These are phyloP conservation scores for Plectrocnemia conspersa DNA, from an alignment of 1,140 invertebrate species.

Conservation along the genomic window DNA sequence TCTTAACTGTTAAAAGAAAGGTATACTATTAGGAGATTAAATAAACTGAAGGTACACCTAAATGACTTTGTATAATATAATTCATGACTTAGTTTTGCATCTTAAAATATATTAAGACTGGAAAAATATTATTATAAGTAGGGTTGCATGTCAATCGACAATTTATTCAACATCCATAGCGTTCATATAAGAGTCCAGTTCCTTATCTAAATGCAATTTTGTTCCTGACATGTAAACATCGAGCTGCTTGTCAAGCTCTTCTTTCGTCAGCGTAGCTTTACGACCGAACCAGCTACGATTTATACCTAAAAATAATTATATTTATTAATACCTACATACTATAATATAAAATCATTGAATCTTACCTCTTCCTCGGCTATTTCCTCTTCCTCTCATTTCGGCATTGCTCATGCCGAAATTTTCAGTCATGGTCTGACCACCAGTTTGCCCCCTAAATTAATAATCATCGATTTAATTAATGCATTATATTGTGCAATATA, in stretches of 20 bases:
- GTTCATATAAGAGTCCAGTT: conserved; percentile 51
- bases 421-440: neutral
- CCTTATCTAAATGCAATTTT: conserved; percentile 50
- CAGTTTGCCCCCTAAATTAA: conserved; percentile 1
- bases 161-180: conserved; percentile 42
- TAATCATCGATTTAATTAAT: too few species aligned
- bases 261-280: conserved; percentile 44
- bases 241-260: conserved; percentile 56
- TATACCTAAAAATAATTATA: conserved; percentile 35
- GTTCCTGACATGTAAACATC: conserved; percentile 60
- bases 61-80: neutral
- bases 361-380: conserved; percentile 15
- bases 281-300: conserved; percentile 33
- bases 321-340: neutral
- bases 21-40: too few species aligned
- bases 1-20: too few species aligned
- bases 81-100: too few species aligned
- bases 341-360: neutral
- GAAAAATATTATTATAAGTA: neutral
- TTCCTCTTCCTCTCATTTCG: conserved; percentile 7
- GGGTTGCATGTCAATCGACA: neutral
- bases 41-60: too few species aligned
- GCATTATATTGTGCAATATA: too few species aligned
- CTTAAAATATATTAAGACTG: too few species aligned
- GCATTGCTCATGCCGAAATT: neutral